Conservation (phyloP, 2,888 invertebrate species). For the Macrosiphum euphorbiae region DNA sequence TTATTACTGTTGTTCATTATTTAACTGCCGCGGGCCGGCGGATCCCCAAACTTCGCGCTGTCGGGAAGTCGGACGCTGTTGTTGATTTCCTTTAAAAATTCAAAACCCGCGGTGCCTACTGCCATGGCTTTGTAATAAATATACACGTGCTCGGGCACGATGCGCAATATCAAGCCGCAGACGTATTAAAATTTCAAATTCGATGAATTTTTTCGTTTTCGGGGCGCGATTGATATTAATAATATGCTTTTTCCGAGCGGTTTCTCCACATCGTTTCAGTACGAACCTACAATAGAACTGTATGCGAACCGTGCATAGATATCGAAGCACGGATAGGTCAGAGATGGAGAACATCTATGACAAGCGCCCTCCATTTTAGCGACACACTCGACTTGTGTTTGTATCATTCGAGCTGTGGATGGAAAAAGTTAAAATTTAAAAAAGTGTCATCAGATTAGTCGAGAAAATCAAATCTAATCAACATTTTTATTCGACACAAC, state of each 20-base stretch:
- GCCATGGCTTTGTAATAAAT: not conserved
- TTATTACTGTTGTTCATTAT: not conserved
- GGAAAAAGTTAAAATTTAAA: too few relatives aligned
- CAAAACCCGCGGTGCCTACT: not conserved
- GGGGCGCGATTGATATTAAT: not conserved
- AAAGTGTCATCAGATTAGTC: too few relatives aligned
- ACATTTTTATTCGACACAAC: too few relatives aligned
- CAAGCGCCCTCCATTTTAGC: too few relatives aligned
- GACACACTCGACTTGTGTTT: too few relatives aligned
- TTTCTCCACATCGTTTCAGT: not conserved
- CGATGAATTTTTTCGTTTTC: not conserved
- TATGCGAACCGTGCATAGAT: not conserved
- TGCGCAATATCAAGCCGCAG: not conserved
- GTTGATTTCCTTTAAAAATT: not conserved
- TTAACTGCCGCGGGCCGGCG: not conserved
- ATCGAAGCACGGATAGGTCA: too few relatives aligned
- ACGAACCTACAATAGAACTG: not conserved
- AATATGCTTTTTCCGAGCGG: not conserved
- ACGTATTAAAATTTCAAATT: not conserved
- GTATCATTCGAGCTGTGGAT: too few relatives aligned
- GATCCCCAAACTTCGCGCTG: not conserved
- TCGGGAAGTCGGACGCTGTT: not conserved
- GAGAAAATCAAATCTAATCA: too few relatives aligned
- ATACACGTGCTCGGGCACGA: not conserved
- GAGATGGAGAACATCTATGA: too few relatives aligned